Percentiles rank a stretch among this genome's conserved stretches.
Evolutionary conservation across 2,797 vertebrate species (phyloP).

Genomic region (Syncerus caffer): DNA sequence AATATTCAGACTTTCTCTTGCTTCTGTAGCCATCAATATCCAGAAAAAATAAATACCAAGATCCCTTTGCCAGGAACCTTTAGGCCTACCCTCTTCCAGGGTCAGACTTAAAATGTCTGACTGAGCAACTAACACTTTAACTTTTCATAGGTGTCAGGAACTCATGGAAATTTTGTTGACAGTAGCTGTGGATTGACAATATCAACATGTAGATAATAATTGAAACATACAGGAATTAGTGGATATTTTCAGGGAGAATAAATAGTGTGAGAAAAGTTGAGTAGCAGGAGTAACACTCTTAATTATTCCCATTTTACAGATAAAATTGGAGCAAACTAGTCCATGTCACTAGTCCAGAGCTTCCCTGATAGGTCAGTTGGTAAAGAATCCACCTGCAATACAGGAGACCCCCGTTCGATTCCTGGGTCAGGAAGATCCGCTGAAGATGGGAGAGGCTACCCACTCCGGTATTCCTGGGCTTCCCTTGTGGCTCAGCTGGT

Average conservation of each 20-base stretch:
- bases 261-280: neutral
- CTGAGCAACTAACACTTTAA: neutral
- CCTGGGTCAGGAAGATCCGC: neutral
- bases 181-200: neutral
- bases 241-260: neutral
- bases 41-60: neutral
- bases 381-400: neutral
- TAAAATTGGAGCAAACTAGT: neutral
- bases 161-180: neutral
- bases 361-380: neutral
- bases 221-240: neutral
- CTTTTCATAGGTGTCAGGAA: neutral
- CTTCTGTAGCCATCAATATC: neutral
- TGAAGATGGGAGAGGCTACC: neutral
- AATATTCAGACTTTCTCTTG: neutral
- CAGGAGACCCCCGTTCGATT: neutral
- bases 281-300: neutral
- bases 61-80: neutral
- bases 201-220: neutral
- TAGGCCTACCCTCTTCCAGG: neutral
- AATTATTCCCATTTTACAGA: neutral
- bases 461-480: neutral
- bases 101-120: neutral
- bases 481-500: neutral
- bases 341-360: neutral